Base-by-base conservation (phyloP, 2,888 invertebrate species). In the Papilio elwesi region DNA sequence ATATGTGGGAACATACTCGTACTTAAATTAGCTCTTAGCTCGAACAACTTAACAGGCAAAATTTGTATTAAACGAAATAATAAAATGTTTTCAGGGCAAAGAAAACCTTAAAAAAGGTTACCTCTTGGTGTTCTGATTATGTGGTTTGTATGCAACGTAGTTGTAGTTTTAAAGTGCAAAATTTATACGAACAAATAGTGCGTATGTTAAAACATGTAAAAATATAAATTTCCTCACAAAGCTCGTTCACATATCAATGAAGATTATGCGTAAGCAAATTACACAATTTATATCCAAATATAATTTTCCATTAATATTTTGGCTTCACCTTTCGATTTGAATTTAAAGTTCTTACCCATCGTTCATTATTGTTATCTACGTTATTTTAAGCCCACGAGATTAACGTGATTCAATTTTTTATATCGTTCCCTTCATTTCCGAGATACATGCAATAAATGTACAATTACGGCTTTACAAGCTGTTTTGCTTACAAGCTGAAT, bases 251-350 rank as follows among this genome's bases (percentile, higher is more conserved):
- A 36, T 59, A n/a, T 68, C 48, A 57, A 13, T 55, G 47, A 15
- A 47, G 48, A 57, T 57, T 68, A 49, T 49, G 26, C 15, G 49
- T 36, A 59, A 68, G 59, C 68, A 59, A 57, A 49, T n/a, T 68
- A 68, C 36, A 68, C 59, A 59, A 59, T 59, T 68, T 16, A 68
- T 49, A 13, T 26, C 16, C 5, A 15, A 36, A 16, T 13, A 48
- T 26, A 10, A 47, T 57, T 68, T 68, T 59, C 57, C n/a, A 36
- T 68, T 49, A 11, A 68, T 49, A 15, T 48, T 68, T 36, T 26
- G 15, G 57, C 15, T 55, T 48, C 48, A 15, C 43, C 11, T 62
- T 62, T 62, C 7, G 9, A 53, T 47, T 55, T 15, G 12, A 47
- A 26, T 63, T 62, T 53, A 47, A 36, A 48, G 36, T 43, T 43